Percentiles rank a stretch among this genome's conserved stretches.
phyloP scores from a whole-genome alignment of 2,888 invertebrate genomes.

The Eristalinus aeneus region DNA sequence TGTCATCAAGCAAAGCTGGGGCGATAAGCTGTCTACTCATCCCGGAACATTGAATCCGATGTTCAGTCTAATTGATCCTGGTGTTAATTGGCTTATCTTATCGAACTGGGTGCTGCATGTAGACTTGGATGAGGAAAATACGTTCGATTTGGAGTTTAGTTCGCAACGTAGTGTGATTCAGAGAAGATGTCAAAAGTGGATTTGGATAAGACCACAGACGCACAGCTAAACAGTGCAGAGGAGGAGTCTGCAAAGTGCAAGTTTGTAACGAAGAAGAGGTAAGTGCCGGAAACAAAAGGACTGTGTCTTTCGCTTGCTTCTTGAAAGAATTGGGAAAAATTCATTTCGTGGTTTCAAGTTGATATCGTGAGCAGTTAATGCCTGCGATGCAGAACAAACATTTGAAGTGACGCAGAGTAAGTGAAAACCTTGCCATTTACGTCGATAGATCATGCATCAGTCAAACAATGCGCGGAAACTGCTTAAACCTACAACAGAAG shows the following conservation, averaged over 20 bases:
- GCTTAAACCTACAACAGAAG: too few relatives aligned
- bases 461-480: too few relatives aligned
- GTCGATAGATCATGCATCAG: too few relatives aligned
- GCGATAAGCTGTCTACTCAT: conserved; percentile 34
- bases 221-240: neutral
- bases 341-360: too few relatives aligned
- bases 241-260: neutral
- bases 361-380: too few relatives aligned
- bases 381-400: too few relatives aligned
- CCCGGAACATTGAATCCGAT: conserved; percentile 19
- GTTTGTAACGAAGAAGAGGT: neutral
- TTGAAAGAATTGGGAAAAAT: neutral
- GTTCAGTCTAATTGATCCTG: conserved; percentile 41
- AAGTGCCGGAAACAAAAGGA: too few relatives aligned
- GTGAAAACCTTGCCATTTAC: too few relatives aligned
- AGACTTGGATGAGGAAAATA: neutral
- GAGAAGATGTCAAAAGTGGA: conserved; percentile 17
- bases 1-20: neutral
- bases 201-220: neutral
- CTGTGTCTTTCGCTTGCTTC: too few relatives aligned
- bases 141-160: conserved; percentile 10
- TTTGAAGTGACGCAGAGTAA: too few relatives aligned
- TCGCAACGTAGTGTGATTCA: conserved; percentile 4
- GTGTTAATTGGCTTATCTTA: conserved; percentile 42
- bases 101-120: neutral